These are phyloP conservation scores for Sceliomorpha sp. DNA, from an alignment of 2,888 invertebrate species.

Conservation along the genomic window DNA sequence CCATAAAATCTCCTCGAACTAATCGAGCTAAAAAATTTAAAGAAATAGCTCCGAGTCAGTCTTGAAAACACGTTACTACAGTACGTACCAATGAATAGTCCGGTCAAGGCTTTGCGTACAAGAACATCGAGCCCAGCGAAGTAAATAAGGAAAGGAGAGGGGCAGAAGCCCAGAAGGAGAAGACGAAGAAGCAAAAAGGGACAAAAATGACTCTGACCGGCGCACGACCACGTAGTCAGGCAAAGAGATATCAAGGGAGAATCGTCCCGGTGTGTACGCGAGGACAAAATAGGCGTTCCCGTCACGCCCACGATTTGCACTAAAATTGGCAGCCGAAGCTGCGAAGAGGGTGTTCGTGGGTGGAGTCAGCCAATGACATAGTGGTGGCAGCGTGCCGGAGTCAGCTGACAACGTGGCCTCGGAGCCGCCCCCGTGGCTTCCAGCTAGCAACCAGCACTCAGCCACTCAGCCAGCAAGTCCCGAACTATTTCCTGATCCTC, in stretches of 20 bases:
- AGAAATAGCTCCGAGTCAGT: too few relatives aligned
- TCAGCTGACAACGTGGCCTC: constrained; percentile 76
- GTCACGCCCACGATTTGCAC: constrained; percentile 17
- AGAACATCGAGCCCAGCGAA: too few relatives aligned
- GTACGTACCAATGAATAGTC: too few relatives aligned
- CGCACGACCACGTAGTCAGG: too few relatives aligned
- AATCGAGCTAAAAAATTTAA: too few relatives aligned
- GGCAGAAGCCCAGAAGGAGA: neutral
- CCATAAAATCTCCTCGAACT: too few relatives aligned
- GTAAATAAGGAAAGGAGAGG: too few relatives aligned
- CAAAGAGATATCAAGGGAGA: too few relatives aligned
- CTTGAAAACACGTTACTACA: too few relatives aligned
- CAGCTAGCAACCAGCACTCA: constrained; percentile 73
- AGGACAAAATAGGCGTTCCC: constrained; percentile 5
- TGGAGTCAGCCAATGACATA: constrained; percentile 75
- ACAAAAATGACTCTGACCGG: too few relatives aligned
- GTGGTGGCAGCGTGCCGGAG: constrained; percentile 64
- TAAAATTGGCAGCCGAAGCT: constrained; percentile 1
- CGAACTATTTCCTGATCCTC: constrained; percentile 51
- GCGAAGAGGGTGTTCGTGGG: constrained; percentile 58
- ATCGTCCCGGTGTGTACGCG: neutral
- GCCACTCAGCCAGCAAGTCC: constrained; percentile 79
- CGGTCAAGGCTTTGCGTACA: too few relatives aligned
- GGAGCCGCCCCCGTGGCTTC: constrained; percentile 76
- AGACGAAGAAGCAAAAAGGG: neutral